Base-by-base conservation (phyloP, 2,888 invertebrate species). In the Nebria brevicollis region DNA sequence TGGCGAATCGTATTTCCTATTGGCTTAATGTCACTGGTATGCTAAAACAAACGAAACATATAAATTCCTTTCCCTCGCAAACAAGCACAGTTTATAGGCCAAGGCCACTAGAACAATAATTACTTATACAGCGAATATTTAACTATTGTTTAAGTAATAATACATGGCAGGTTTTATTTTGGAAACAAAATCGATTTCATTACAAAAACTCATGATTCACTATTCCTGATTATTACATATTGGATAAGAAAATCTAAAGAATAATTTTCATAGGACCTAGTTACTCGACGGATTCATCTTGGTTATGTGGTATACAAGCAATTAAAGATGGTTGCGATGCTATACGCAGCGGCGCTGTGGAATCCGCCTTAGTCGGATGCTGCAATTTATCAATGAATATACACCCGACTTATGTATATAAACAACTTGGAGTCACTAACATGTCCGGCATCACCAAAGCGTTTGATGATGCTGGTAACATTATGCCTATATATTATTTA, bases 1-100 rank as follows among this genome's bases (percentile, higher is more conserved):
- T 98, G 89, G 95, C 98, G 15, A 98, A 98, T 89, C 93, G 98
- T 77, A 93, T 98, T 84, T 97, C 98, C 0, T 98, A 96, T 88
- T 95, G 95, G 91, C 92, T 98, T 83, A 97, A 98, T 75, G 91
- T 97, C 34, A 95, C 94, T 86, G 97, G 98, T 34, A 84, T 26
- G 11, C 10, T 26, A 25, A 66, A 66, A 66, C 25, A 7, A 66
- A 7, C 13, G 1, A 5, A 11, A 0, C 1, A 66, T 20, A 66
- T 66, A 66, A 66, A 66, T 5, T 70, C 20, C 20, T 20, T 20
- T 1, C 20, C 20, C 1, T 1, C 20, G 20, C 20, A 20, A 20
- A 20, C 20, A 1, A 20, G 20, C n/a, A n/a, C n/a, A 20, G 20
- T 20, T 20, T 20, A 20, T 1, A 20, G 20, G 20, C 20, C 20